These are phyloP conservation scores for Euborellia annulipes DNA, from an alignment of 1,140 invertebrate species.

Conservation along the genomic window DNA sequence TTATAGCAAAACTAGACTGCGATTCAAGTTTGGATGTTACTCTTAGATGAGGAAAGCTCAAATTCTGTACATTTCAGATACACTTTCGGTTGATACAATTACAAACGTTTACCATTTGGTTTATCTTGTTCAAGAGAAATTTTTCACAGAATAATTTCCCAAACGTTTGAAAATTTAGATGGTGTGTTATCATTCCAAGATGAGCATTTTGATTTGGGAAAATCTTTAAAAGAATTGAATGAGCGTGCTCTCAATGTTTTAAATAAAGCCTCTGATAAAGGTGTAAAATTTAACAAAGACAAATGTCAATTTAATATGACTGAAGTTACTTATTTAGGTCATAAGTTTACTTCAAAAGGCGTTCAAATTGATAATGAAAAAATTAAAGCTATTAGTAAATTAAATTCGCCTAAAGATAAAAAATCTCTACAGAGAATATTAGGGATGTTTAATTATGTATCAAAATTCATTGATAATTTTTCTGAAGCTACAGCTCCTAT, in stretches of 20 bases:
- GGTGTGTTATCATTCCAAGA: neutral
- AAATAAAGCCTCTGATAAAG: neutral
- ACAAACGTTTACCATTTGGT: slow-evolving; percentile 4
- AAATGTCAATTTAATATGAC: neutral
- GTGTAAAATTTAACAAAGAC: slow-evolving; percentile 1
- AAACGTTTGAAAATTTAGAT: slow-evolving; percentile 1
- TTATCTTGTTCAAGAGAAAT: neutral
- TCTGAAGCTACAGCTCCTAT: slow-evolving; percentile 16
- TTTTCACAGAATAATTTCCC: slow-evolving; percentile 1
- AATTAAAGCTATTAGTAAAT: neutral
- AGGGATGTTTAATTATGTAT: slow-evolving; percentile 25
- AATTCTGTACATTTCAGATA: too few species aligned
- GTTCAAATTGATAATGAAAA: neutral
- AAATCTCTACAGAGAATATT: slow-evolving; percentile 14
- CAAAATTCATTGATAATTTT: slow-evolving; percentile 23
- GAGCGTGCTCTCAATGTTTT: neutral
- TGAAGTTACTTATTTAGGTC: slow-evolving; percentile 2
- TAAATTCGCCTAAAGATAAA: neutral
- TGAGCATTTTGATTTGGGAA: neutral
- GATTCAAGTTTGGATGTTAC: too few species aligned
- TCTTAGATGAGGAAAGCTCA: too few species aligned
- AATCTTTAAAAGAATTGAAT: neutral
- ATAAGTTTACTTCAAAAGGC: neutral
- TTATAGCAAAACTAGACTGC: too few species aligned
- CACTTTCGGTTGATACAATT: too few species aligned